Evolutionary conservation across 37 sponge, comb jelly and placozoan genomes (phyloP).

Genomic region (Theonella swinhoei): DNA sequence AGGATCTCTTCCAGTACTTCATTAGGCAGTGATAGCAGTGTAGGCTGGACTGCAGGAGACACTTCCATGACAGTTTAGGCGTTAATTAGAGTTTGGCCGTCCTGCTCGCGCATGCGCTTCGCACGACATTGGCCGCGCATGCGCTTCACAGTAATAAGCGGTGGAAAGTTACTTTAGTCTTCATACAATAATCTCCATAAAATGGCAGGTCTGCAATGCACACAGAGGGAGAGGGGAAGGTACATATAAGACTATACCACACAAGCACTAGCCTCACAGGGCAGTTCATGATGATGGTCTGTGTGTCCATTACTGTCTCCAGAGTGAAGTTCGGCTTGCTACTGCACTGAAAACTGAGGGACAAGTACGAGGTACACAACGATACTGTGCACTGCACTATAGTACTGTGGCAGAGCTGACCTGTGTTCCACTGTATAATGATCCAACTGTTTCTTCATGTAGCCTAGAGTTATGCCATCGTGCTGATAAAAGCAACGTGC

Average conservation of each 20-base stretch:
- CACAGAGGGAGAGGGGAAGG: not conserved
- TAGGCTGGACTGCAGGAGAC: not conserved
- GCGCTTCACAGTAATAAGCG: no score
- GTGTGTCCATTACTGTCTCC: conserved; percentile 53
- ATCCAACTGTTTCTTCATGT: conserved; percentile 54
- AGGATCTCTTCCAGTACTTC: conserved; percentile 32
- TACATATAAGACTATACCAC: not conserved
- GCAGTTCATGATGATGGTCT: conserved; percentile 79
- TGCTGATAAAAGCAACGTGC: conserved; percentile 23
- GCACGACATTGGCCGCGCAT: no score
- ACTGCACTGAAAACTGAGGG: conserved; percentile 4
- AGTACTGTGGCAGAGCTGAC: not conserved
- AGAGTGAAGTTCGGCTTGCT: conserved; percentile 55
- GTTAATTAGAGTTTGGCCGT: no score
- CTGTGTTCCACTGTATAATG: conserved; percentile 51
- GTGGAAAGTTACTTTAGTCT: no score
- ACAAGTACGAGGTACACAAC: no score
- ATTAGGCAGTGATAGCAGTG: not conserved
- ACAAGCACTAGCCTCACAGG: conserved; percentile 2
- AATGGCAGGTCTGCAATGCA: conserved; percentile 34
- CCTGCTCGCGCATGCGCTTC: no score
- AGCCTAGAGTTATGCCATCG: conserved; percentile 68
- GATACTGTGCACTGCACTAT: conserved; percentile 5
- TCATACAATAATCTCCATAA: conserved; percentile 58
- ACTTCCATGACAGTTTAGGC: no score